Evolutionary conservation across 2,888 invertebrate species (phyloP), one percentile per base, ranked within the genome.

Genomic region (Tachina lurida): DNA sequence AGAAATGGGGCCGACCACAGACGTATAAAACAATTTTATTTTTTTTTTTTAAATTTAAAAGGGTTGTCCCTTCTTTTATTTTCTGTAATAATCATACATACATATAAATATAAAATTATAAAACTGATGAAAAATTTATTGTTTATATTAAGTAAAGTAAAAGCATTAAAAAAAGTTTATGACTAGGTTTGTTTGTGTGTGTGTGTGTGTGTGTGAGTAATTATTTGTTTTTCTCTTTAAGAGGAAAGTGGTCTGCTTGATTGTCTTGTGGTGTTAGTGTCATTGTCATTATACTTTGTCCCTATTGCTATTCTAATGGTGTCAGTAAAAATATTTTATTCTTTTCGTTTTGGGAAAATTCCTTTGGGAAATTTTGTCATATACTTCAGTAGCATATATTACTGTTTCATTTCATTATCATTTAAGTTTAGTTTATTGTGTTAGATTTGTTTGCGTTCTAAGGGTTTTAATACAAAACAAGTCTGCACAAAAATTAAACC

Each of bases 401-500:
- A n/a, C 52, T 43, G 31, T 60, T 73, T 13, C 39, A 49, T 73
- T 58, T 31, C 8, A 49, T 31, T 43, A 10, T 52, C 17, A 12
- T 73, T 58, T 58, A 13, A 47, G 31, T 58, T 73, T 65, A 43
- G 7, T 31, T 31, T 19, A 13, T 47, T 12, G 31, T 31, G n/a
- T 62, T 5, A 13, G 12, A 71, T 56, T 13, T 39, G 65, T 75
- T 62, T 70, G n/a, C 47, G 12, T 65, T 65, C 63, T 43, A 43
- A 73, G 65, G 65, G 73, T 74, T 84, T 79, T 84, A 70, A 71
- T 65, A 52, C 70, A 73, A 56, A 84, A 76, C 76, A 82, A 82
- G 79, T 63, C 76, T 84, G 84, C 79, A 76, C 75, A 84, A 82
- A 31, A 86, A 84, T 86, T 87, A 87, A 86, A 70, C 82, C 86